A percentile compares a stretch with the other conserved stretches of the same genome.
phyloP scores from a whole-genome alignment of 2,113 vertebrate genomes.

The Thunnus thynnus region DNA sequence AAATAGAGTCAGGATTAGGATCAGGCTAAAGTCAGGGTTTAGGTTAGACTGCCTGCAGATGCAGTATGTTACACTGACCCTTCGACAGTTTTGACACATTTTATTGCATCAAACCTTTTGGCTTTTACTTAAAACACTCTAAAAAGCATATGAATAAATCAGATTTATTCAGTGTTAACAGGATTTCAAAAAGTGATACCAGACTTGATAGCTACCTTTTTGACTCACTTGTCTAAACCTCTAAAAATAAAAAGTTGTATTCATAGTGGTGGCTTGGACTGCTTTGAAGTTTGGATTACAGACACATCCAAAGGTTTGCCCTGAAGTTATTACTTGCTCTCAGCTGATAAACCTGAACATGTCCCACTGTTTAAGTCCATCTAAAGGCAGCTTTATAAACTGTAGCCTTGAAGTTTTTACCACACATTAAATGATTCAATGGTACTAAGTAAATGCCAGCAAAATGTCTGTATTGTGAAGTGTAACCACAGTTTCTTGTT shows the following conservation, averaged over 20 bases:
- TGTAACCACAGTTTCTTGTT: slow-evolving; percentile 71
- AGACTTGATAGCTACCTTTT: no score
- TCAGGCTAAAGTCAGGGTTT: slow-evolving; percentile 1
- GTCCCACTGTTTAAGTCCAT: background rate
- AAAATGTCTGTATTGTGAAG: slow-evolving; percentile 66
- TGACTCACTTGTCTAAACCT: background rate
- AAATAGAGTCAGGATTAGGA: slow-evolving; percentile 17
- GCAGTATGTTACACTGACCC: background rate
- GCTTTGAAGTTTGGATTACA: slow-evolving; percentile 6
- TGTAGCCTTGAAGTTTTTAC: background rate
- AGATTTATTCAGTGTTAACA: no score
- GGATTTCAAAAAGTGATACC: no score
- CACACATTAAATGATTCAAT: background rate
- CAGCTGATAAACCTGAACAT: background rate
- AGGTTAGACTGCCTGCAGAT: background rate
- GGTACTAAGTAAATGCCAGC: slow-evolving; percentile 66
- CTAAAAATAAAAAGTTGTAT: no score
- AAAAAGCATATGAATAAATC: background rate
- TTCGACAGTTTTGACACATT: background rate
- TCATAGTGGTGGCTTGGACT: background rate
- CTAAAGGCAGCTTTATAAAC: background rate
- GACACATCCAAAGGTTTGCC: background rate
- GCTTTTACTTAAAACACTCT: background rate
- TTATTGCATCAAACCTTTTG: slow-evolving; percentile 15
- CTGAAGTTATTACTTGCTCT: background rate